Evolutionary conservation across 2,797 vertebrate genomes (phyloP).

Genomic region (Pantherophis alleghaniensis): DNA sequence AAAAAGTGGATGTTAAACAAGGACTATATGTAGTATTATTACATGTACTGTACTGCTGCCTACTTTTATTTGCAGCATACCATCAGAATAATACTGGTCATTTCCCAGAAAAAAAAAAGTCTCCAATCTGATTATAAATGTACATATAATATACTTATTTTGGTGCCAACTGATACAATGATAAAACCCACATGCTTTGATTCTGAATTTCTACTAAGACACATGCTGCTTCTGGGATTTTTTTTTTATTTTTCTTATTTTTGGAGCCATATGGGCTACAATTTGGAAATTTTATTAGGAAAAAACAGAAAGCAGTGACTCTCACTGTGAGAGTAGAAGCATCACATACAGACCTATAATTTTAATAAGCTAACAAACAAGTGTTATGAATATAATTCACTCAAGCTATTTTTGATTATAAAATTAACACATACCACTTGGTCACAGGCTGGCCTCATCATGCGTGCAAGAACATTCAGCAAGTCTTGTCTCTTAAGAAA

Average conservation of each 20-base stretch:
- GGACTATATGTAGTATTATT: neutral
- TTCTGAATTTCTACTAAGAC: neutral
- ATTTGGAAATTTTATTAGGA: neutral
- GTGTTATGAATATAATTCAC: neutral
- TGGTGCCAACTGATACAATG: neutral
- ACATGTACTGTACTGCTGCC: neutral
- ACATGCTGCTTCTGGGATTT: neutral
- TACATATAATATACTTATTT: neutral
- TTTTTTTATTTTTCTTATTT: neutral
- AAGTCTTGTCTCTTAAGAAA: constrained; percentile 98
- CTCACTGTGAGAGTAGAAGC: neutral
- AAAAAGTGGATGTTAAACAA: neutral
- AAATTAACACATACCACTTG: constrained; percentile 85
- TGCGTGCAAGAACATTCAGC: constrained; percentile 93
- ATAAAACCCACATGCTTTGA: neutral
- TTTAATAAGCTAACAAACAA: neutral
- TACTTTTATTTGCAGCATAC: neutral
- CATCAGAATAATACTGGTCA: neutral
- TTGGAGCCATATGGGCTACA: neutral
- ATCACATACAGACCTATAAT: neutral
- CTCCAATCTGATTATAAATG: neutral
- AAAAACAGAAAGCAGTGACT: neutral
- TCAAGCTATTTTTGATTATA: neutral
- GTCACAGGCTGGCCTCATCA: constrained; percentile 96
- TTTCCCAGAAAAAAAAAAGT: neutral